Percentiles rank a stretch among this genome's conserved stretches.
Evolutionary conservation across 1,140 invertebrate species (phyloP).

Genomic region (Ostrea denselamellosa): DNA sequence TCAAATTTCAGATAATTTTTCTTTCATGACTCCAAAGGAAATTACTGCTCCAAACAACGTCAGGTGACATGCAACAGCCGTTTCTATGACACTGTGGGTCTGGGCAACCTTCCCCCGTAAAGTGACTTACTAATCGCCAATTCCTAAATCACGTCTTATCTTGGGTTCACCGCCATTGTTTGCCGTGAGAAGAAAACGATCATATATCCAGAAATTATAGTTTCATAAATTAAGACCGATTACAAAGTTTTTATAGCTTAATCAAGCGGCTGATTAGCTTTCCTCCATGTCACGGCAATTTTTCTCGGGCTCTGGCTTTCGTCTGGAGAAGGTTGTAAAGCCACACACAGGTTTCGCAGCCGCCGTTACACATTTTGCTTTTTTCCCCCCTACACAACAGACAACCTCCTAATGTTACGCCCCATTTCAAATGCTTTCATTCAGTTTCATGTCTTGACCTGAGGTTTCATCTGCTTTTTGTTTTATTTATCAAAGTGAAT

Average conservation of each 20-base stretch:
- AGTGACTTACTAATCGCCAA: slow-evolving; percentile 1
- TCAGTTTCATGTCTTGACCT: slow-evolving; percentile 34
- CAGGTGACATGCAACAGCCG: neutral
- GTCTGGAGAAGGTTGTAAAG: slow-evolving; percentile 10
- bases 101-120: neutral
- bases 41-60: neutral
- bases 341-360: slow-evolving; percentile 24
- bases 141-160: slow-evolving; percentile 35
- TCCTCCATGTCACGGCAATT: slow-evolving; percentile 26
- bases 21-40: too few species aligned
- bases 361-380: slow-evolving; percentile 19
- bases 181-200: slow-evolving; percentile 34
- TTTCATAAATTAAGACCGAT: slow-evolving; percentile 35
- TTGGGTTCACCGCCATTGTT: slow-evolving; percentile 11
- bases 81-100: neutral
- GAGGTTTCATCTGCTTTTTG: slow-evolving; percentile 37
- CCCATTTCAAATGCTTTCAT: slow-evolving; percentile 39
- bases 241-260: slow-evolving; percentile 25
- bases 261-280: slow-evolving; percentile 36
- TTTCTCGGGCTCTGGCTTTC: slow-evolving; percentile 30
- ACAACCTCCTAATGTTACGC: slow-evolving; percentile 37
- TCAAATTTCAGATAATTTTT: too few species aligned
- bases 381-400: neutral
- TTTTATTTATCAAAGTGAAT: slow-evolving; percentile 36
- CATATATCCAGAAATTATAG: slow-evolving; percentile 38